Evolutionary conservation across 2,113 vertebrate genomes (phyloP).

Genomic region (Genyomyrus donnyi): DNA sequence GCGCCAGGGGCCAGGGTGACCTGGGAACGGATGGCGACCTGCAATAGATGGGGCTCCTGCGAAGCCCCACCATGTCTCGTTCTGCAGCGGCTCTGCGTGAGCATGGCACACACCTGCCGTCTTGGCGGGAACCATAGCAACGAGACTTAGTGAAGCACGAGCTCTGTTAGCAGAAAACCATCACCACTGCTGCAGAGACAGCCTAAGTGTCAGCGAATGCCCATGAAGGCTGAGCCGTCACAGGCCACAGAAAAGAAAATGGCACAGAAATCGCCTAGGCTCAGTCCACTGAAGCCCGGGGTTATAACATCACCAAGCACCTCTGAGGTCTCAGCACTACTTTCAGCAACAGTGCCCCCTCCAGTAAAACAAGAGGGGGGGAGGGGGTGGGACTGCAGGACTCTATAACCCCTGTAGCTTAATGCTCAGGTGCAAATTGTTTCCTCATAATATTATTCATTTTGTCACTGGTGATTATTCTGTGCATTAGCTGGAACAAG

Average conservation of each 20-base stretch:
- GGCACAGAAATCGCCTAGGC: background rate
- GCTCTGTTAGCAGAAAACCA: slow-evolving; percentile 11
- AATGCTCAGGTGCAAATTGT: background rate
- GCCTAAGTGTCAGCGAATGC: background rate
- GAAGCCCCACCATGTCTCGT: background rate
- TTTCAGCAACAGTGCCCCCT: background rate
- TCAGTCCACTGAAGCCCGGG: background rate
- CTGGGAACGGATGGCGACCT: background rate
- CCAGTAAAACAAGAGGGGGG: background rate
- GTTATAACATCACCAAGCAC: background rate
- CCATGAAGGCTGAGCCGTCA: background rate
- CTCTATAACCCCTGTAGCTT: background rate
- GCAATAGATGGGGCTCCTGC: background rate
- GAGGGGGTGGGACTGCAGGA: background rate
- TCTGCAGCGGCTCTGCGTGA: background rate
- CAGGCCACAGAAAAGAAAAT: background rate
- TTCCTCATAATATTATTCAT: background rate
- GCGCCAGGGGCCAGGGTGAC: background rate
- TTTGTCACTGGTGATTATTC: background rate
- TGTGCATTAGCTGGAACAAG: background rate
- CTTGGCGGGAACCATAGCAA: slow-evolving; percentile 31
- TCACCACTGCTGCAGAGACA: background rate
- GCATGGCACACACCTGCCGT: slow-evolving; percentile 22
- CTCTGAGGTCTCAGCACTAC: background rate
- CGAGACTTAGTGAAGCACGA: slow-evolving; percentile 7